Evolutionary conservation across 2,113 vertebrate genomes (phyloP).

Genomic region (Passer montanus): DNA sequence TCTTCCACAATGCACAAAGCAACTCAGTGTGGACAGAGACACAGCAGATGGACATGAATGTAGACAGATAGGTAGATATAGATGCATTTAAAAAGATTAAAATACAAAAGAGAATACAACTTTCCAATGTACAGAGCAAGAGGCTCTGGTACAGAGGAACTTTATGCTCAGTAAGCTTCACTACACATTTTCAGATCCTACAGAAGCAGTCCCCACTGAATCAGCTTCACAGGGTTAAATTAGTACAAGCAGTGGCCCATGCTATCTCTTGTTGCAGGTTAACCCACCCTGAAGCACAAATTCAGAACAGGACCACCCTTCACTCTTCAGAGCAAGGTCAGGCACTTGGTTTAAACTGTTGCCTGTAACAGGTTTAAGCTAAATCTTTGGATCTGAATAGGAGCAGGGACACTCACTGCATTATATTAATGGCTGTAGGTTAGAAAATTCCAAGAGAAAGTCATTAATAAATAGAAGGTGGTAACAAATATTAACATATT

Average conservation of each 20-base stretch:
- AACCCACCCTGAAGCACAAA: not conserved
- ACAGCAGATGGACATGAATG: not conserved
- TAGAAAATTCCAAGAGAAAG: not conserved
- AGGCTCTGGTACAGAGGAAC: not conserved
- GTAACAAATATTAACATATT: not conserved
- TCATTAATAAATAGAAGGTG: not conserved
- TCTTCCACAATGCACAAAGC: not conserved
- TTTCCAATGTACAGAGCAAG: not conserved
- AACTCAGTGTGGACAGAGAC: not conserved
- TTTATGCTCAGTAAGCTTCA: not conserved
- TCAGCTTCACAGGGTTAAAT: not conserved
- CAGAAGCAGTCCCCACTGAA: not conserved
- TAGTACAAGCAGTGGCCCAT: not conserved
- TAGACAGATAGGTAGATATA: accelerated
- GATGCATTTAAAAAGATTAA: not conserved
- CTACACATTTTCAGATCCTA: not conserved
- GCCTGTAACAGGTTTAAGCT: not conserved
- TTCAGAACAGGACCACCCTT: not conserved
- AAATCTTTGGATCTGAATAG: not conserved
- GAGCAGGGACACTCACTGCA: not conserved
- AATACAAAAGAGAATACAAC: not conserved
- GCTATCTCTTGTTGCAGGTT: not conserved
- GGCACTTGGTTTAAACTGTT: not conserved
- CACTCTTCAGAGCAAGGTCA: not conserved
- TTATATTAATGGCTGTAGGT: not conserved